Conservation (phyloP, 1,140 invertebrate genomes). For the Polypedilum pembai region DNA sequence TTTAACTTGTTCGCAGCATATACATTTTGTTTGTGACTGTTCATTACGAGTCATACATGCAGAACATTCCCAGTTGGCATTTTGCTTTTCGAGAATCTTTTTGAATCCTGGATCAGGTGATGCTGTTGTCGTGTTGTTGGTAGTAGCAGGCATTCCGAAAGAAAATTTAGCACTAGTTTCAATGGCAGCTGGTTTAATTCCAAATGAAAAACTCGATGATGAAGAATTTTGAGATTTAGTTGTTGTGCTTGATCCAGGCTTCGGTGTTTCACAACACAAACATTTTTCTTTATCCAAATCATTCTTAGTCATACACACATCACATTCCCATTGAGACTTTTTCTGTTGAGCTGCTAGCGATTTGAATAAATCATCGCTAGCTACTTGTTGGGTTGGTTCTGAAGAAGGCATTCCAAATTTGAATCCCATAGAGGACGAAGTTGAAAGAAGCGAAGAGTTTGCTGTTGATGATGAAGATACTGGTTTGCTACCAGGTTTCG, state of each 20-base stretch:
- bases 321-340: slow-evolving; percentile 54
- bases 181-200: slow-evolving; percentile 31
- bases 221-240: slow-evolving; percentile 33
- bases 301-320: slow-evolving; percentile 57
- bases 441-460: too few species aligned
- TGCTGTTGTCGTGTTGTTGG: too few species aligned
- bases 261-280: slow-evolving; percentile 53
- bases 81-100: slow-evolving; percentile 41
- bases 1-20: slow-evolving; percentile 60
- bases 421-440: slow-evolving; percentile 28
- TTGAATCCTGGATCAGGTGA: slow-evolving; percentile 35
- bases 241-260: slow-evolving; percentile 38
- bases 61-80: slow-evolving; percentile 56
- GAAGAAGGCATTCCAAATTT: slow-evolving; percentile 33
- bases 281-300: slow-evolving; percentile 51
- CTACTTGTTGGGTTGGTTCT: background rate
- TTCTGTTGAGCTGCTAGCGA: slow-evolving; percentile 28
- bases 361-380: background rate
- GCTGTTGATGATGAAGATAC: slow-evolving; percentile 32
- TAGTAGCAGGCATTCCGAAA: slow-evolving; percentile 36
- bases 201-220: slow-evolving; percentile 33
- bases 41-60: slow-evolving; percentile 59
- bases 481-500: slow-evolving; percentile 44
- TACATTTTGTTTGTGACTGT: slow-evolving; percentile 49
- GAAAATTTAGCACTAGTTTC: slow-evolving; percentile 35